Percentiles rank a stretch among this genome's conserved stretches.
Evolutionary conservation across 2,113 vertebrate genomes (phyloP).

Genomic region (Turnix velox): DNA sequence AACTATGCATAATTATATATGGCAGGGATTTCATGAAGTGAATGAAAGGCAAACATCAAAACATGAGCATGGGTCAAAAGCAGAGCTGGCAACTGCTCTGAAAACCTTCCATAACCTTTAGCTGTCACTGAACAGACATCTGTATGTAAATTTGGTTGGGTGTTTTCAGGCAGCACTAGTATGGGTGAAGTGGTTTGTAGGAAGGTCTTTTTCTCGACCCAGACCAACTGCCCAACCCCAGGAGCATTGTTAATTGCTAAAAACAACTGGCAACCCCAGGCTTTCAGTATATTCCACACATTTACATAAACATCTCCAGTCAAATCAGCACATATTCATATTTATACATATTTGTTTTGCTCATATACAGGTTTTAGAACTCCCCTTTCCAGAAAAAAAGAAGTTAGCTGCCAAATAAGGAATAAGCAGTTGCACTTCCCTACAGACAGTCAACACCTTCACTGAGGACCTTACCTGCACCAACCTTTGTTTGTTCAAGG

Average conservation of each 20-base stretch:
- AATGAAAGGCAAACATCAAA: neutral
- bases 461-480: slow-evolving; percentile 43
- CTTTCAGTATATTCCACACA: neutral
- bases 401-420: neutral
- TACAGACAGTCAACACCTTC: neutral
- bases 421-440: neutral
- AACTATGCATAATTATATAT: neutral
- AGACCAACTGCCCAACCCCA: slow-evolving; percentile 33
- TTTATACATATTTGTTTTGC: slow-evolving; percentile 62
- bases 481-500: neutral
- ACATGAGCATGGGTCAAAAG: neutral
- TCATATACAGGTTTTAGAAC: slow-evolving; percentile 73
- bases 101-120: neutral
- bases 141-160: neutral
- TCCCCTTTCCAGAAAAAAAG: neutral
- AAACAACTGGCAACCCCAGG: neutral
- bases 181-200: neutral
- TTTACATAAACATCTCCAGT: neutral
- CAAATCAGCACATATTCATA: neutral
- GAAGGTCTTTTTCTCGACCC: neutral
- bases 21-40: neutral
- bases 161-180: neutral
- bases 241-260: slow-evolving; percentile 65
- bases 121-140: neutral
- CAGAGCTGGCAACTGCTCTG: neutral